Evolutionary conservation across 2,797 vertebrate genomes (phyloP).

Genomic region (Acanthiza pusilla): DNA sequence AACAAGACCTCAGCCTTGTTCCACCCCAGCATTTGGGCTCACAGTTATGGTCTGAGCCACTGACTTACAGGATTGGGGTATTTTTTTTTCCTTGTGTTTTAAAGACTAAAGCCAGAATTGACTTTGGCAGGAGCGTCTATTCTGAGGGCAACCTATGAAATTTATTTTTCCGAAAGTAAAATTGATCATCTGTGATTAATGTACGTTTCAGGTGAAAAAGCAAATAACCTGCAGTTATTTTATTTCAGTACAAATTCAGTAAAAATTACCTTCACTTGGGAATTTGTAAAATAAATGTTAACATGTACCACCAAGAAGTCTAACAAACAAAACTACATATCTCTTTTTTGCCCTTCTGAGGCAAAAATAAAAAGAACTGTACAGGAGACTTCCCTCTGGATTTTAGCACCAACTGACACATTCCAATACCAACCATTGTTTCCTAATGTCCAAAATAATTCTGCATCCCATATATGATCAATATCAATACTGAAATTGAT

Average conservation of each 20-base stretch:
- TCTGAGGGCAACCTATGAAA: background rate
- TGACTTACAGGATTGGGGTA: background rate
- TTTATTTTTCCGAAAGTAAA: background rate
- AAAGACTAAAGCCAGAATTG: background rate
- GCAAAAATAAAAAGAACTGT: background rate
- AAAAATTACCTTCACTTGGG: background rate
- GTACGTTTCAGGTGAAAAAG: background rate
- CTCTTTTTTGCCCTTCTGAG: background rate
- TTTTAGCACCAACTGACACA: background rate
- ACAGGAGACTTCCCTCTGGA: background rate
- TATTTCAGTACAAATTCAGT: background rate
- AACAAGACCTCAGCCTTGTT: background rate
- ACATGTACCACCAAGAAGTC: background rate
- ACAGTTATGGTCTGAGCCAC: background rate
- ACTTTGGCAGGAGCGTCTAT: background rate
- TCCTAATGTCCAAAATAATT: background rate
- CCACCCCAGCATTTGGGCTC: background rate
- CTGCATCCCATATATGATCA: background rate
- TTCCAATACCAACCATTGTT: background rate
- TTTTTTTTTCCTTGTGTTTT: background rate
- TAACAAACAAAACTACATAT: background rate
- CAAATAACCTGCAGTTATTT: background rate
- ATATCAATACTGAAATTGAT: background rate
- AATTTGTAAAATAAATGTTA: background rate
- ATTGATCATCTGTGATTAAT: background rate